Base-by-base conservation (phyloP, 23 tunicate genomes). In the Ciona savignyi region DNA sequence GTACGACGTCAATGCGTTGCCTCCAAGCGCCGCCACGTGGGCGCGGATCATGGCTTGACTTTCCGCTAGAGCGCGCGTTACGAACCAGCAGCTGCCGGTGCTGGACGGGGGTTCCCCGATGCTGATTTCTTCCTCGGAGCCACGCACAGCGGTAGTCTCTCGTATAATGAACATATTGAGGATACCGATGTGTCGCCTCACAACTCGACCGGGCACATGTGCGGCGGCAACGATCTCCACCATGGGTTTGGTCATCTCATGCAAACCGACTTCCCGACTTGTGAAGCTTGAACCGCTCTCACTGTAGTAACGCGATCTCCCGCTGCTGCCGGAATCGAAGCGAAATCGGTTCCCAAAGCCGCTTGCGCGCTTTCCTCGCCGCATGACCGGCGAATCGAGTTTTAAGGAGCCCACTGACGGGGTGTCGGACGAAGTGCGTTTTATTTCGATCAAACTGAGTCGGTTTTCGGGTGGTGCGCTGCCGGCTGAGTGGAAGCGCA, bases 21-120 rank as follows among this genome's bases (percentile, higher is more conserved):
- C 96, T 3, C 85, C 96, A 1, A 89, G 67, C 68, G 96, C 96
- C 73, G 65, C 73, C 60, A 83, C 96, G 66, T 89, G 89, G 70
- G 89, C 83, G 9, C 96, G 89, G 19, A 83, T 48, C 51, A 83
- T 34, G 4, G 96, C 85, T 33, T 89, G 80, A 0, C 81, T 65
- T 32, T 89, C 96, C 66, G 90, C 85, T 33, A 89, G 70, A 74
- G 86, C 70, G 63, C 84, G 87, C 70, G 78, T 63, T 3, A 81
- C 85, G 78, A 89, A 89, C 96, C 96, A 89, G 67, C 74, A 35
- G 29, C 89, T 60, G 1, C 89, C 96, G 25, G 96, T 78, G 30
- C 89, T 84, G 48, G 74, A 70, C 33, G 73, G 34, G 1, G 83
- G 86, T 34, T 89, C 96, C 27, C 89, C 78, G 0, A 71, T 76